phyloP scores from a whole-genome alignment of 2,797 vertebrate species.

The Silurus aristotelis region DNA sequence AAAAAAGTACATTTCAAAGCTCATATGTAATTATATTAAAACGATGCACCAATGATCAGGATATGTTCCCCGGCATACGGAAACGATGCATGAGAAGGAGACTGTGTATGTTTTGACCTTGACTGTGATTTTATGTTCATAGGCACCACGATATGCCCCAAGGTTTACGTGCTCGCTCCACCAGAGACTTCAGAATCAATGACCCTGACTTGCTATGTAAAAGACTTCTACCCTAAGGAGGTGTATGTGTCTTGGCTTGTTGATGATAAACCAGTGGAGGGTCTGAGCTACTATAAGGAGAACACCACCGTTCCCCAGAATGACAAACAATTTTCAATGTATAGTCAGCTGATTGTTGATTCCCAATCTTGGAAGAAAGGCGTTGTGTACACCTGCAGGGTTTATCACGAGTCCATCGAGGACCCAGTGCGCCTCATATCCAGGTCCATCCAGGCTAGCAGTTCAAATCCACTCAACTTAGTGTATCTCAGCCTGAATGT shows the following conservation, averaged over 20 bases:
- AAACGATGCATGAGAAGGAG: background rate
- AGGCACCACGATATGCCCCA: background rate
- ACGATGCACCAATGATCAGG: background rate
- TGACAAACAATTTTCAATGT: conserved; percentile 20
- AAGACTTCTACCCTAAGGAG: conserved; percentile 35
- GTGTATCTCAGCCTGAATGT: conserved; percentile 20
- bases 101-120: background rate
- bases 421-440: background rate
- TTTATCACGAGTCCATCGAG: conserved; percentile 40
- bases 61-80: background rate
- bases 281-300: background rate
- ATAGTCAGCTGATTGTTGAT: conserved; percentile 20
- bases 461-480: conserved; percentile 6
- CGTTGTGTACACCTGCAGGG: conserved; percentile 27
- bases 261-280: conserved; percentile 49
- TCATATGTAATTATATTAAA: background rate
- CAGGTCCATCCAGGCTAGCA: conserved; percentile 18
- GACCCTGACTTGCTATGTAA: conserved; percentile 65
- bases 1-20: background rate
- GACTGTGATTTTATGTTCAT: conserved; percentile 22
- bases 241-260: conserved; percentile 48
- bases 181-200: background rate
- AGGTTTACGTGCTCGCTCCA: conserved; percentile 19
- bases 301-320: conserved; percentile 17
- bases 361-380: background rate